Conservation (phyloP, 2,888 invertebrate species). For the Pandemis corylana region DNA sequence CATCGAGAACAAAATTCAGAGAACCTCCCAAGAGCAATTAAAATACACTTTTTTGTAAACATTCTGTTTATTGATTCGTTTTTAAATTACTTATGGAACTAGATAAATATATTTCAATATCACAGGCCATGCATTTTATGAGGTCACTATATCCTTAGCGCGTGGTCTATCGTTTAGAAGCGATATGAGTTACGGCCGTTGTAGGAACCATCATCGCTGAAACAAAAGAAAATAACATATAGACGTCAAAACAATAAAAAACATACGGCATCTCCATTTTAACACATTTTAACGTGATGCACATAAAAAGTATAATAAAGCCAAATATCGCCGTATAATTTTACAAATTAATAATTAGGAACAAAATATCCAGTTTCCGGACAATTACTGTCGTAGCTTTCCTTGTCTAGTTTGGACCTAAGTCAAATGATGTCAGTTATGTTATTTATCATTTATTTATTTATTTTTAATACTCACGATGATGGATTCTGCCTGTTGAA, state of each 20-base stretch:
- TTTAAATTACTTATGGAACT: conserved; percentile 51
- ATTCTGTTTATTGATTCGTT: conserved; percentile 44
- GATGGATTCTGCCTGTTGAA: conserved; percentile 65
- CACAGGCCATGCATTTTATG: conserved; percentile 71
- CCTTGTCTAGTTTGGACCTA: too few relatives aligned
- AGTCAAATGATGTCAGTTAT: too few relatives aligned
- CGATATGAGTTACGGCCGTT: conserved; percentile 60
- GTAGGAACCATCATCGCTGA: conserved; percentile 68
- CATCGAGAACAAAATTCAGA: neutral
- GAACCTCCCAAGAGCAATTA: neutral
- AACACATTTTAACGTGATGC: too few relatives aligned
- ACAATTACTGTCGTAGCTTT: too few relatives aligned
- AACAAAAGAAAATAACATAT: conserved; percentile 47
- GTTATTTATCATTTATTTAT: too few relatives aligned
- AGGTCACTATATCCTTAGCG: conserved; percentile 56
- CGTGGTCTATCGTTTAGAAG: conserved; percentile 46
- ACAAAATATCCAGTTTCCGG: too few relatives aligned
- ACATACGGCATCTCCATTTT: too few relatives aligned
- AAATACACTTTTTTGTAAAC: conserved; percentile 9
- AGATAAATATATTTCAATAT: conserved; percentile 57
- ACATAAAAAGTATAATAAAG: too few relatives aligned
- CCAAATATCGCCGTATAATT: too few relatives aligned
- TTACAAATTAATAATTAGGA: too few relatives aligned
- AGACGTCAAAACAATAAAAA: neutral
- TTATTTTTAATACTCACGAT: conserved; percentile 22